Evolutionary conservation across 2,113 vertebrate genomes (phyloP).

Genomic region (Passer montanus): DNA sequence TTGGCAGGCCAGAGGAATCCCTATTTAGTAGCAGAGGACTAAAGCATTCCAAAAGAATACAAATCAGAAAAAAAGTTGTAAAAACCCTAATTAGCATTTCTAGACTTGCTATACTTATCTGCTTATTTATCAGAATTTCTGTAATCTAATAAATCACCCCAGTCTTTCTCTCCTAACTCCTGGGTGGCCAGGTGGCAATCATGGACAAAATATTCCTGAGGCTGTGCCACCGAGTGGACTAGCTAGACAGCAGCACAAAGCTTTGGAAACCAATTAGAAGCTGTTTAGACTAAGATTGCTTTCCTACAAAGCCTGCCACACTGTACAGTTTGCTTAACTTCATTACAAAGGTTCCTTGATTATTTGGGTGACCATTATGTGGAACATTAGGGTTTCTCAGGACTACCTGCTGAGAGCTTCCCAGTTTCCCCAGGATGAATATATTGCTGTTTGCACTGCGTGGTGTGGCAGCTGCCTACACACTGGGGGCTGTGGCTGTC

Average conservation of each 20-base stretch:
- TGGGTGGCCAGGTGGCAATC: neutral
- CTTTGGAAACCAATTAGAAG: neutral
- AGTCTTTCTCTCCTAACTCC: neutral
- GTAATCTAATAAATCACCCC: neutral
- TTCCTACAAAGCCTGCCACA: neutral
- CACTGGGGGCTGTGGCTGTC: neutral
- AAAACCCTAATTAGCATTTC: neutral
- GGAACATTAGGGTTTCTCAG: neutral
- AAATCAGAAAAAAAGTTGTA: conserved; percentile 31
- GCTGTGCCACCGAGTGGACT: neutral
- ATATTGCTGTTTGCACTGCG: neutral
- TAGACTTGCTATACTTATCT: neutral
- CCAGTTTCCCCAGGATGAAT: neutral
- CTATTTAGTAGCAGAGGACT: conserved; percentile 43
- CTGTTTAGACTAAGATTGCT: neutral
- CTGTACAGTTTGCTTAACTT: neutral
- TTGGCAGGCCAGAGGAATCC: conserved; percentile 45
- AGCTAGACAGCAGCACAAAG: neutral
- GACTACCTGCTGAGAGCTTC: neutral
- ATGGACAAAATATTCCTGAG: neutral
- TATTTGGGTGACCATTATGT: neutral
- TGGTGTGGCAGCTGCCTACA: neutral
- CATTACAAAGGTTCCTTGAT: neutral
- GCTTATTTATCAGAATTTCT: conserved; percentile 7
- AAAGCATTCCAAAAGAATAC: conserved; percentile 48